Conservation (phyloP, 2,888 invertebrate species). For the Sylvicola cinctus region DNA sequence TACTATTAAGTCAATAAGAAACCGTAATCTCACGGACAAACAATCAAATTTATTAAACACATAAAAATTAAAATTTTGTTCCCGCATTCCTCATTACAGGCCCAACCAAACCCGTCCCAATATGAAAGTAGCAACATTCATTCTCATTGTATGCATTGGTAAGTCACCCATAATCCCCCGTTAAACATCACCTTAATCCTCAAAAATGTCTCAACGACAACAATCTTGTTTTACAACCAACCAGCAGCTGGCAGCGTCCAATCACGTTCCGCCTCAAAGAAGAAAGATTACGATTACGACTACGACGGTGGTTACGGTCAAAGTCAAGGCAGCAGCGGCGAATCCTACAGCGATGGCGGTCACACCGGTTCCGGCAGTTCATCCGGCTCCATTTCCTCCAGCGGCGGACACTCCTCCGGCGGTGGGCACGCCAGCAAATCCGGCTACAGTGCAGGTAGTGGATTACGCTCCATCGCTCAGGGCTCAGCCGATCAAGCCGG, state of each 20-base stretch:
- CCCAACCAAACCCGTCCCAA: no score
- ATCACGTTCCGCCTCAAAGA: conserved; percentile 1
- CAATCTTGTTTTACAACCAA: no score
- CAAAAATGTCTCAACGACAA: no score
- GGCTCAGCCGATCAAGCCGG: conserved; percentile 50
- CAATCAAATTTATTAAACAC: no score
- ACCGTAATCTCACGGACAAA: no score
- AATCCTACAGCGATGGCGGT: neutral
- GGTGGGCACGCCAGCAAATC: conserved; percentile 3
- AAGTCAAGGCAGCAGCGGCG: neutral
- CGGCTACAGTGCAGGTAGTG: conserved; percentile 43
- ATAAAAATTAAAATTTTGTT: no score
- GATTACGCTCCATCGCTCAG: conserved; percentile 40
- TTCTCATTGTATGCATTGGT: no score
- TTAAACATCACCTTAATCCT: no score
- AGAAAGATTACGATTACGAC: conserved; percentile 1
- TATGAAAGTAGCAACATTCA: no score
- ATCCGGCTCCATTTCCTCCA: conserved; percentile 38
- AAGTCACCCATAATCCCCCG: no score
- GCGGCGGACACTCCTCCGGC: conserved; percentile 32
- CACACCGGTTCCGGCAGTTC: conserved; percentile 1
- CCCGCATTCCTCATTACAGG: no score
- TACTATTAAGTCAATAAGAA: no score
- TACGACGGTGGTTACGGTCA: neutral
- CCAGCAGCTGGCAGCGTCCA: neutral